Evolutionary conservation across 2,888 invertebrate genomes (phyloP), one percentile per base, ranked within the genome.

Genomic region (Eulithis prunata): DNA sequence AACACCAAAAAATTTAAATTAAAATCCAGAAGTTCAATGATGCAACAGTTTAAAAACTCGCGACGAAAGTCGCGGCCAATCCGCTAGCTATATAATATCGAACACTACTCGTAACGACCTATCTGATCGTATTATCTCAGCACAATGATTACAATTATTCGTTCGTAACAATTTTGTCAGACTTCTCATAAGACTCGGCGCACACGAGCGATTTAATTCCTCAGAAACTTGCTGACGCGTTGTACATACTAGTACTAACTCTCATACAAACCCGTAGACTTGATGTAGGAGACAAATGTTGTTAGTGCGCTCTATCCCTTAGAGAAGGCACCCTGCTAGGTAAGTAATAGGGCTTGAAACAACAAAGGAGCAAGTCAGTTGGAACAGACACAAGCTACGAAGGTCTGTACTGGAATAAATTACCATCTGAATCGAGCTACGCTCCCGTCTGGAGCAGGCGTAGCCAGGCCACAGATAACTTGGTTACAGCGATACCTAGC

Each of bases 321-420:
- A 64, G 57, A 69, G 63, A 67, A 62, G 55, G 38, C 53, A 66
- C 57, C 63, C 67, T 71, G 67, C 74, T 74, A 72, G 70, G 69
- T 71, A 72, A 71, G 64, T 69, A 70, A 73, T 71, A 69, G 65
- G 69, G 68, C 66, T 62, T 71, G 69, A 65, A 69, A 59, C 62
- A 71, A 79, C 78, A 78, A 78, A 79, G 75, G 74, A 73, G 70
- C 74, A 64, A 72, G 69, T 72, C 70, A 73, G 68, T 56, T 66
- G 71, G 70, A 71, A 74, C 66, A 72, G 74, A 68, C 69, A 68
- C 67, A 64, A 60, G 54, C 64, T 62, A 47, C 54, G 71, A 69
- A 71, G 67, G 70, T 66, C 67, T 70, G 62, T 64, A 66, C 69
- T 66, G 66, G 67, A 72, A 75, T 74, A 74, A 72, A 74, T 74